Evolutionary conservation across 1,140 invertebrate genomes (phyloP).

Genomic region (Halictus rubicundus): DNA sequence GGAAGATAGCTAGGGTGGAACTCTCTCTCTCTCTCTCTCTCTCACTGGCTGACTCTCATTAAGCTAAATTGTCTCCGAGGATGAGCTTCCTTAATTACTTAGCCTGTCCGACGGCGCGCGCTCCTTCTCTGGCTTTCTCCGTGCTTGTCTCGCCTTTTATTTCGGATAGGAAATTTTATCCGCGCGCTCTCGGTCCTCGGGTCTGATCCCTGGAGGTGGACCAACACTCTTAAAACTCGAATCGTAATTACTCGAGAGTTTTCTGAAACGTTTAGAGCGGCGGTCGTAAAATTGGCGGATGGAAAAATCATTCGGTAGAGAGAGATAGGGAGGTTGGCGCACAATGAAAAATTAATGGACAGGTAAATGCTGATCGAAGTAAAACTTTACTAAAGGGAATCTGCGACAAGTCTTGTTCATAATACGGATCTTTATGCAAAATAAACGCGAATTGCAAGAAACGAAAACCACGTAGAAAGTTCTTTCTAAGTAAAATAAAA

Average conservation of each 20-base stretch:
- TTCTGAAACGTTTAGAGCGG: neutral
- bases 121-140: neutral
- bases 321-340: neutral
- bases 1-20: conserved; percentile 60
- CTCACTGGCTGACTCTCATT: conserved; percentile 71
- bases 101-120: conserved; percentile 46
- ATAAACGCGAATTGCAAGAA: too few relatives aligned
- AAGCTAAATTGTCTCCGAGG: conserved; percentile 77
- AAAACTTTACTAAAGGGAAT: neutral
- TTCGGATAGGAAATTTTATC: conserved; percentile 28
- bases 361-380: too few relatives aligned
- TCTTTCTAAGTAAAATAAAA: too few relatives aligned
- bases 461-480: too few relatives aligned
- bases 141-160: conserved; percentile 31
- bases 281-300: too few relatives aligned
- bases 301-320: too few relatives aligned
- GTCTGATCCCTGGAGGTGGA: too few relatives aligned
- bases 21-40: conserved; percentile 9
- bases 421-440: too few relatives aligned
- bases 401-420: too few relatives aligned
- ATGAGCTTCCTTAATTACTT: conserved; percentile 79
- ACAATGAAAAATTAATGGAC: too few relatives aligned
- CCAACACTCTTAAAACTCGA: neutral
- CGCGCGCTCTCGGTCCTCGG: neutral
- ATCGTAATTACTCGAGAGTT: neutral